Base-by-base conservation (phyloP, 2,113 vertebrate genomes). In the Albula goreensis region DNA sequence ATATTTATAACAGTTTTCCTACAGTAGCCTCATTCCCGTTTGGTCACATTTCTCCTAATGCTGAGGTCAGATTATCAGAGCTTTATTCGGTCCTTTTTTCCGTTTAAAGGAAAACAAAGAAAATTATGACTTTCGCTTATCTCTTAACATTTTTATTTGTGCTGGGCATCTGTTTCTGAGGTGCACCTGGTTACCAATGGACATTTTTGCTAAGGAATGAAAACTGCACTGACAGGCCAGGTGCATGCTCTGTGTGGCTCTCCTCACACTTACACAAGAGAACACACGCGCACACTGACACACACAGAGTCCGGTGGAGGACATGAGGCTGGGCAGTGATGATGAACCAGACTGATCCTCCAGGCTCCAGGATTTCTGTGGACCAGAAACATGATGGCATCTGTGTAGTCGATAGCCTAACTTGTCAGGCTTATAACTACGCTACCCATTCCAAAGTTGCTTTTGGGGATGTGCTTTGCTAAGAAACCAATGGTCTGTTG, bases 1-100 rank as follows among this genome's bases (percentile, higher is more conserved):
- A 86, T 88, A 91, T 90, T 91, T 92, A 91, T 91, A 86, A 53
- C 81, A 88, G 88, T n/a, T 80, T 90, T 90, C 89, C 57, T 86
- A 87, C 89, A 90, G 86, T 86, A 81, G 88, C 88, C 22, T n/a
- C 63, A 17, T 74, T n/a, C 70, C 70, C 70, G 6, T 74, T 80
- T 66, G 82, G 87, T 81, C 81, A 84, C 49, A 80, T 80, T 48
- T 49, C 83, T 83, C 79, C 82, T 41, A 85, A 88, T 82, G 10
- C 83, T 88, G 56, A 83, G 85, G 78, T 86, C 63, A 60, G 82
- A 13, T 56, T 70, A 15, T 53, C 13, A 85, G 85, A 77, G 78
- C 63, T 87, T 85, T 11, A 53, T 90, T 86, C 84, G 82, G 77
- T 86, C 81, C 5, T 53, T 57, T 57, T 80, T 11, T 53, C 70